phyloP scores from a whole-genome alignment of 2,888 invertebrate species.

The Tupiocoris notatus region DNA sequence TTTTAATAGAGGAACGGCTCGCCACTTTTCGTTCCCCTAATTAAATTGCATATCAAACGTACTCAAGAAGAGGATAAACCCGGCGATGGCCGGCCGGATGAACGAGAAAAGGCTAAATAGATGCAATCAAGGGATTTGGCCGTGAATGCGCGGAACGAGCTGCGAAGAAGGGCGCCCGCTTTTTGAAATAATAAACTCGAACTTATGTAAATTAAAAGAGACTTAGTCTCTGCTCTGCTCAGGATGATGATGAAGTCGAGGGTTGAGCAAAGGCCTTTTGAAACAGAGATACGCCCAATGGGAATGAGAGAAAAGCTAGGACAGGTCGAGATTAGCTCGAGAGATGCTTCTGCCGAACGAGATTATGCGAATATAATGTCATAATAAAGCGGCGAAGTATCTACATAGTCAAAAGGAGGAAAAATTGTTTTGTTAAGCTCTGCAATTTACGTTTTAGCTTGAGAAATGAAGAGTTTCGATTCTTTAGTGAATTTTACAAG shows the following conservation, averaged over 20 bases:
- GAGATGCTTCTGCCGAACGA: too few relatives aligned
- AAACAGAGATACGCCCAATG: too few relatives aligned
- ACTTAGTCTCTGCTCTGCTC: constrained; percentile 17
- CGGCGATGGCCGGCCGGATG: not conserved
- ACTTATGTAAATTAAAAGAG: constrained; percentile 46
- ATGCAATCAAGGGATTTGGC: constrained; percentile 30
- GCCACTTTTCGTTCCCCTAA: constrained; percentile 30
- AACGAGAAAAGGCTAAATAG: constrained; percentile 36
- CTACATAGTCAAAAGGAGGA: too few relatives aligned
- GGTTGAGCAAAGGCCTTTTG: not conserved
- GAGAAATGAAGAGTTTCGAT: too few relatives aligned
- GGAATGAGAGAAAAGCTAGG: too few relatives aligned
- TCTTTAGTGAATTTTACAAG: too few relatives aligned
- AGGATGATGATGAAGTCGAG: constrained; percentile 25
- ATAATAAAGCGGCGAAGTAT: too few relatives aligned
- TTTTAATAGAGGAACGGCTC: constrained; percentile 18
- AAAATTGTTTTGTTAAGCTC: too few relatives aligned
- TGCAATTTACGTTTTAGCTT: too few relatives aligned
- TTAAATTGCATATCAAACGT: constrained; percentile 41
- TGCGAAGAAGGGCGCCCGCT: constrained; percentile 31
- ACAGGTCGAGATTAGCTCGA: too few relatives aligned
- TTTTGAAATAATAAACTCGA: constrained; percentile 46
- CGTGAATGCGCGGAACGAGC: not conserved
- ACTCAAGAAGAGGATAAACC: constrained; percentile 40
- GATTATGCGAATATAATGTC: too few relatives aligned